A percentile compares a stretch with the other conserved stretches of the same genome.
Evolutionary conservation across 2,113 vertebrate genomes (phyloP).

Genomic region (Sinocyclocheilus grahami): DNA sequence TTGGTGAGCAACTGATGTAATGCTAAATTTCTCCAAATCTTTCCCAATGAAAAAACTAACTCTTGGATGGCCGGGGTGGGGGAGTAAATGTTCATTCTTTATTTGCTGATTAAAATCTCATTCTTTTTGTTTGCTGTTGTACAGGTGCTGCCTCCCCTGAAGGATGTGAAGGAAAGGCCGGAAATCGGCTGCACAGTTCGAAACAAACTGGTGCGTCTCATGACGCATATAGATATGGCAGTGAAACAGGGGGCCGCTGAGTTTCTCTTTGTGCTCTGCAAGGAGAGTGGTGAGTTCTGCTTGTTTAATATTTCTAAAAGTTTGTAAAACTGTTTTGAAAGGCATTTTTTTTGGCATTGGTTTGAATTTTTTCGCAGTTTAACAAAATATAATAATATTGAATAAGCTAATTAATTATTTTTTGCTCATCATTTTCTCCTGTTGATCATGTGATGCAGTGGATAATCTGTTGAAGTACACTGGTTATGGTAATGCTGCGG

Average conservation of each 20-base stretch:
- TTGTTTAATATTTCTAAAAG: not conserved
- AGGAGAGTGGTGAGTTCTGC: conserved; percentile 86
- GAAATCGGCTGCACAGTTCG: conserved; percentile 91
- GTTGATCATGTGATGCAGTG: conserved; percentile 72
- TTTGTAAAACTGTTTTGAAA: not conserved
- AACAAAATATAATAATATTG: not conserved
- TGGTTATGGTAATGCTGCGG: conserved; percentile 94
- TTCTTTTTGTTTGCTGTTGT: not conserved
- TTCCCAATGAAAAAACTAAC: not conserved
- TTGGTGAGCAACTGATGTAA: not conserved
- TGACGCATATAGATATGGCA: conserved; percentile 95
- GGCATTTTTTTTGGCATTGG: not conserved
- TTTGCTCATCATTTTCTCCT: not conserved
- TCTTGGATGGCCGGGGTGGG: not conserved
- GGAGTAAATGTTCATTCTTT: not conserved
- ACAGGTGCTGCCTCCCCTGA: conserved; percentile 92
- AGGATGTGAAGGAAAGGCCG: conserved; percentile 91
- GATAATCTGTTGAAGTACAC: conserved; percentile 97
- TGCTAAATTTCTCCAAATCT: not conserved
- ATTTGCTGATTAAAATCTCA: not conserved
- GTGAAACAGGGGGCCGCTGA: conserved; percentile 97
- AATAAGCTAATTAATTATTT: not conserved
- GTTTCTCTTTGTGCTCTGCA: conserved; percentile 97
- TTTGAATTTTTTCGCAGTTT: not conserved
- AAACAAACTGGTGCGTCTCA: conserved; percentile 96